Conservation (phyloP, 2,888 invertebrate species). For the Apocheima hispidaria region DNA sequence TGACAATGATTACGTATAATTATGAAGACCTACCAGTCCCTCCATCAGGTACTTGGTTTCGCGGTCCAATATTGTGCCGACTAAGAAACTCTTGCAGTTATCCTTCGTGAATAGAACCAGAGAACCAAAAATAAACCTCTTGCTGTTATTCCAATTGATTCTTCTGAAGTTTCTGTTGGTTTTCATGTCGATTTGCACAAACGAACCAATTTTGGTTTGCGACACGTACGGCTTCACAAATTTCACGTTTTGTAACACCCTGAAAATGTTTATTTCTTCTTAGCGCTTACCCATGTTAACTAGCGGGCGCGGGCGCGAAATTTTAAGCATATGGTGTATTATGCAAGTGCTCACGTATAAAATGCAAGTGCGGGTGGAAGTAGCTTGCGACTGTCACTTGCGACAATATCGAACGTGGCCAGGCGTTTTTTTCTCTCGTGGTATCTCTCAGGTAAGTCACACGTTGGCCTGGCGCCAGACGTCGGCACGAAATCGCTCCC, state of each 20-base stretch:
- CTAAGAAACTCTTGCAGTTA: slow-evolving; percentile 88
- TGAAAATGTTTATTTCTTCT: slow-evolving; percentile 48
- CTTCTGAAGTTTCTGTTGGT: slow-evolving; percentile 61
- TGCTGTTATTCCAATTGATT: slow-evolving; percentile 75
- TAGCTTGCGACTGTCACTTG: too few species aligned
- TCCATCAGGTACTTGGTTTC: slow-evolving; percentile 63
- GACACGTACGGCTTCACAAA: slow-evolving; percentile 69
- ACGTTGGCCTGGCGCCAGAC: too few species aligned
- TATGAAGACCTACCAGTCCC: slow-evolving; percentile 61
- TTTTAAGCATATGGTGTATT: too few species aligned
- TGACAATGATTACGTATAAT: neutral
- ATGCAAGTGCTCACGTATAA: too few species aligned
- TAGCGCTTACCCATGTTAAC: too few species aligned
- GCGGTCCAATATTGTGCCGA: slow-evolving; percentile 88
- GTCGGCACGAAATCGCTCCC: too few species aligned
- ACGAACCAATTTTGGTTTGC: slow-evolving; percentile 66
- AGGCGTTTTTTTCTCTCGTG: too few species aligned
- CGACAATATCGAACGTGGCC: too few species aligned
- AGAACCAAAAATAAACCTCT: slow-evolving; percentile 89
- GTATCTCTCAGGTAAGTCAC: too few species aligned
- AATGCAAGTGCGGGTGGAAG: too few species aligned
- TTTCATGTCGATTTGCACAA: slow-evolving; percentile 61
- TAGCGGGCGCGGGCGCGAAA: too few species aligned
- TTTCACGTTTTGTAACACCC: slow-evolving; percentile 73
- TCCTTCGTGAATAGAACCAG: slow-evolving; percentile 90